Percentiles rank a stretch among this genome's conserved stretches.
These are phyloP conservation scores for Zoanthus sociatus DNA, from an alignment of 92 coral and sea anemone species.

Conservation along the genomic window DNA sequence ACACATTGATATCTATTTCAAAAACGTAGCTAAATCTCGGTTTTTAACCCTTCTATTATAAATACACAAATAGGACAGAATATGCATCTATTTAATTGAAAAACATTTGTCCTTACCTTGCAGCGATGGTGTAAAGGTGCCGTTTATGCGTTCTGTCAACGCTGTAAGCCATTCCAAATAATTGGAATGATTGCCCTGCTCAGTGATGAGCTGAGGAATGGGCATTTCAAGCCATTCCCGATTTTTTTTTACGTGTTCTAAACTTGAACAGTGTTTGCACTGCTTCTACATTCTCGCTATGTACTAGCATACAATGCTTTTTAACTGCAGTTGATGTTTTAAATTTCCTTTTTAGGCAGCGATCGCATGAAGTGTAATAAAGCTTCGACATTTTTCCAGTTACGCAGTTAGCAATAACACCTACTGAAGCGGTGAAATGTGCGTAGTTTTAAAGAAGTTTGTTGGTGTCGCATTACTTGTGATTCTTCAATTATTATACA, in stretches of 20 bases:
- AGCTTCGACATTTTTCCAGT: background rate
- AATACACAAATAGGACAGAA: background rate
- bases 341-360: background rate
- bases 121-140: slow-evolving; percentile 4
- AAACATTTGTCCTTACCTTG: slow-evolving; percentile 3
- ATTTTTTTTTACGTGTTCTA: background rate
- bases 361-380: background rate
- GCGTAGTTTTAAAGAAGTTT: too few species aligned
- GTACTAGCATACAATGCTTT: background rate
- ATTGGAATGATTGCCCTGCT: background rate
- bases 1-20: too few species aligned
- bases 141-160: background rate
- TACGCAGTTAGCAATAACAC: background rate
- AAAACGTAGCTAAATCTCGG: background rate
- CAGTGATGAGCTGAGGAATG: background rate
- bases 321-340: background rate
- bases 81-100: background rate
- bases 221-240: slow-evolving; percentile 11
- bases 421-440: background rate
- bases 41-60: background rate
- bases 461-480: too few species aligned
- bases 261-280: background rate
- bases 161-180: slow-evolving; percentile 7
- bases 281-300: background rate
- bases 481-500: too few species aligned